Base-by-base conservation (phyloP, 2,888 invertebrate genomes). In the Patella pellucida region DNA sequence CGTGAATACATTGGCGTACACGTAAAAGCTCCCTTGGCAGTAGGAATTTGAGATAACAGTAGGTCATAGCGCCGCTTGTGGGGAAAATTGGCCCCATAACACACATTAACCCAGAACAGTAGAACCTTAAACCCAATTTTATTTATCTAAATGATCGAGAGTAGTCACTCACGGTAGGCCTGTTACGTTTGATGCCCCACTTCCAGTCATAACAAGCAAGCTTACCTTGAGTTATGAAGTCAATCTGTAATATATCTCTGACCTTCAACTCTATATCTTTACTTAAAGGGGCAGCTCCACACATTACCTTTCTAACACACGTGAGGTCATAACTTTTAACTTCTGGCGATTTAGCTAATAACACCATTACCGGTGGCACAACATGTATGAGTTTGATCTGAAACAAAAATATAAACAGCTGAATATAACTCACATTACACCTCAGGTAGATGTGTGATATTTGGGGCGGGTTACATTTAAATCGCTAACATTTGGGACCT, bases 281-380 rank as follows among this genome's bases (percentile, higher is more conserved):
- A 52, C 72, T 76, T 19, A 76, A 68, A 19, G 76, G 69, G 19
- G 76, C 76, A 12, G 76, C 76, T 16, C 72, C 76, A 50, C 76
- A 76, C 15, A 68, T 54, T 11, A 76, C 69, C 12, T 41, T 31
- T 12, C 50, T 23, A 19, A 76, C 76, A 72, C 72, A 68, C 12
- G 52, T 72, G 50, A 76, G 50, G 41, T 72, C 72, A 19, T 69
- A 72, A 9, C 69, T 62, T 14, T 68, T 19, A 12, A 54, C 19
- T 50, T 19, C 15, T 19, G 76, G 76, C 11, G 52, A 19, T 14
- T 67, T 76, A 14, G 69, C 68, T 19, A 76, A 11, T 69, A 72
- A 12, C 16, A 76, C 69, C 69, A 72, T 72, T n/a, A 76, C 69
- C 0, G 76, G 76, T 1, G 76, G 76, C 23, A 76, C 76, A 7